These are phyloP conservation scores for Kryphioiulus occultus DNA, from an alignment of 2,888 invertebrate species.

Conservation along the genomic window DNA sequence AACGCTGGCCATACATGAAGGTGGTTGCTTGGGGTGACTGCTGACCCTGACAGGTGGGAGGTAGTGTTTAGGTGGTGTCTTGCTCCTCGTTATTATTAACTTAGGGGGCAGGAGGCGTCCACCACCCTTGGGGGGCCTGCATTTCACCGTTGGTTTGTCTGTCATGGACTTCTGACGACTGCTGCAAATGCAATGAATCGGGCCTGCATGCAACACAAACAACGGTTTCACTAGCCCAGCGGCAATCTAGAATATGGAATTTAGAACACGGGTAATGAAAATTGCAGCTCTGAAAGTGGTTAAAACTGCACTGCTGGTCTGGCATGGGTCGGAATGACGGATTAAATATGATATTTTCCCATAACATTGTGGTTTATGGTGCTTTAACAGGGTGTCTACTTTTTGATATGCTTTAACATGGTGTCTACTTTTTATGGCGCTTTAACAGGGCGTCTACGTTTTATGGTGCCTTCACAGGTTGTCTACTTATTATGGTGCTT, in stretches of 20 bases:
- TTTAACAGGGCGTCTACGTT: no score
- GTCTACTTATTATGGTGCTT: no score
- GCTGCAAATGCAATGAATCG: constrained; percentile 25
- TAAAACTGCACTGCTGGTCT: no score
- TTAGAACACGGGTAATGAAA: neutral
- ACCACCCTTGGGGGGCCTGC: neutral
- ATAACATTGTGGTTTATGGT: no score
- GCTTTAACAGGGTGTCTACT: no score
- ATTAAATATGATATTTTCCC: no score
- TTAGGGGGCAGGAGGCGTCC: constrained; percentile 35
- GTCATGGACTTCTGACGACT: neutral
- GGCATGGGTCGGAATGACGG: no score
- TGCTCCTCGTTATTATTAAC: constrained; percentile 47
- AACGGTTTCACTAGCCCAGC: neutral
- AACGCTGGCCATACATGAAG: constrained; percentile 44
- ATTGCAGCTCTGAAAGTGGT: no score
- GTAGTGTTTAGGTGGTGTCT: constrained; percentile 46
- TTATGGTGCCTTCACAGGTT: no score
- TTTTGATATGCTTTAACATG: no score
- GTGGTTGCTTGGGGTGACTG: neutral
- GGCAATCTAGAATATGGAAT: neutral
- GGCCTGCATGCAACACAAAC: constrained; percentile 11
- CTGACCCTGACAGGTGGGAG: constrained; percentile 44
- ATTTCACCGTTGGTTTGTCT: constrained; percentile 2
- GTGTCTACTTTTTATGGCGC: no score